A percentile compares a stretch with the other conserved stretches of the same genome.
These are phyloP conservation scores for Pherbina coryleti DNA, from an alignment of 2,888 invertebrate genomes.

Conservation along the genomic window DNA sequence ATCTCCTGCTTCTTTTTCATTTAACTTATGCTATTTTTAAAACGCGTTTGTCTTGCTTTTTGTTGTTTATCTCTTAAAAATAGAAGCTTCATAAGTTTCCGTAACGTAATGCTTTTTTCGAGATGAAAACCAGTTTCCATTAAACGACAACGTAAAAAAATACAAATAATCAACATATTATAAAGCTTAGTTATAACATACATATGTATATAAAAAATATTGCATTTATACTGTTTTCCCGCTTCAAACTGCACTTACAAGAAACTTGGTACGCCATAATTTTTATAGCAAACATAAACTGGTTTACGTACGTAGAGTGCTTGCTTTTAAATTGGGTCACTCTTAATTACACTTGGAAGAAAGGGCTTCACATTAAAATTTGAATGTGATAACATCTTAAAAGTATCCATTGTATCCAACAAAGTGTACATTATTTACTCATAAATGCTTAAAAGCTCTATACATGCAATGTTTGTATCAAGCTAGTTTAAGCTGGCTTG, in stretches of 20 bases:
- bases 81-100: too few species aligned
- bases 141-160: not conserved
- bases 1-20: too few species aligned
- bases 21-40: not conserved
- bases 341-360: constrained; percentile 22
- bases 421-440: not conserved
- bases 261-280: not conserved
- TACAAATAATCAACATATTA: not conserved
- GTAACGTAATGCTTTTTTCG: too few species aligned
- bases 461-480: not conserved
- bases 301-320: not conserved
- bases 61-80: not conserved
- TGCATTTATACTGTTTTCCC: not conserved
- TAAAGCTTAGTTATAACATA: too few species aligned
- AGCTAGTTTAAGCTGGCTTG: not conserved
- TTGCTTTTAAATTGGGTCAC: constrained; percentile 21
- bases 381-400: not conserved
- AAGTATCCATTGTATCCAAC: not conserved
- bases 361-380: not conserved
- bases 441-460: not conserved
- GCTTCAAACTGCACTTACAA: not conserved
- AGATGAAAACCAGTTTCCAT: too few species aligned
- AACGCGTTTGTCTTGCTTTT: not conserved
- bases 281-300: not conserved
- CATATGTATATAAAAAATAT: not conserved